Evolutionary conservation across 2,888 invertebrate species (phyloP), one percentile per base, ranked within the genome.

Genomic region (Caenorhabditis sp.): DNA sequence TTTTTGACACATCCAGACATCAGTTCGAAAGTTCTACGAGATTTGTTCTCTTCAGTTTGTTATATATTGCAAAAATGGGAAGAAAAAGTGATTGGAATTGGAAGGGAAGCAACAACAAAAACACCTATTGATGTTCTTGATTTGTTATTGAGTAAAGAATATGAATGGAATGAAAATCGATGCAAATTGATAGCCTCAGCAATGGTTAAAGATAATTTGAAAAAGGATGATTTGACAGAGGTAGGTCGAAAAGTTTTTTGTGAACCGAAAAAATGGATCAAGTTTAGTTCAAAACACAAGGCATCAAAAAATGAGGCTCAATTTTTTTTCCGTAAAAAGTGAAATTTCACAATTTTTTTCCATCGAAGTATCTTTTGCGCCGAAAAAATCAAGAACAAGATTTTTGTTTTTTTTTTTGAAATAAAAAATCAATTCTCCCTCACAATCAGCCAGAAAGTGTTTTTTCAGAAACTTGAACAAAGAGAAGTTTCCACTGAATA

Each of bases 51-150:
- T 71, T 62, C 19, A 19, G 21, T 71, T 3, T 51, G 55, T 31
- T 66, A 27, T 54, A 19, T 66, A 12, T 26, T 66, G 1, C 14
- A 23, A 23, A 54, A 55, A 62, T 69, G 69, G 69, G 50, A 69
- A 17, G 19, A 54, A 2, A 64, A 69, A 37, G 61, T 62, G 21
- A 37, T 69, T 14, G 43, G 43, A 14, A 24, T 51, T 58, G 24
- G 65, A 26, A 43, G 58, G 12, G 43, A 10, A 43, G 14, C 43
- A 10, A 43, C 43, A 43, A 43, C 43, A 5, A 43, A 43, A 43
- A 37, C 21, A n/a, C 51, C 51, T 8, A 23, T 51, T 6, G 21
- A 51, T 51, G 21, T 70, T 31, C 3, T 69, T 19, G 65, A 64
- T 65, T 17, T 23, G 19, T 8, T 51, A 51, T 51, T 51, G 21